Conservation (phyloP, 2,888 invertebrate species). For the Monoplex corrugatus region DNA sequence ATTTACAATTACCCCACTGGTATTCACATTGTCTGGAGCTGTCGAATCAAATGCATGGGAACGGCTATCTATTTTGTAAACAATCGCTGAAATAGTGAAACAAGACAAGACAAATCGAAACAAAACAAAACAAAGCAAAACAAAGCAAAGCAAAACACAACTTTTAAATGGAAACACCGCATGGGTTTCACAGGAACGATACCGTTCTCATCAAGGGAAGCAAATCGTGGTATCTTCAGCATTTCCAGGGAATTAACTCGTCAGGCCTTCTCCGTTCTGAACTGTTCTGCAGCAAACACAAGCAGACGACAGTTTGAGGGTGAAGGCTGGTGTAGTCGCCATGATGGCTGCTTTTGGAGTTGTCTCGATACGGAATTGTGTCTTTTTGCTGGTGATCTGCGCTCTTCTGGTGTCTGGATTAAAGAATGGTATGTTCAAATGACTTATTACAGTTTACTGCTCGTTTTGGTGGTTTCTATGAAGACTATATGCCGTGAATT, state of each 20-base stretch:
- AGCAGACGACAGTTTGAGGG: neutral
- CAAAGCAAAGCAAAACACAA: no score
- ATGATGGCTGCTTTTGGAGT: conserved; percentile 33
- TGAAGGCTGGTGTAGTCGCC: conserved; percentile 24
- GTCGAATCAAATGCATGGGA: no score
- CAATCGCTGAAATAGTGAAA: no score
- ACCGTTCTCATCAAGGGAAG: neutral
- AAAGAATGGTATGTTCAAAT: conserved; percentile 18
- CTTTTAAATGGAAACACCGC: neutral
- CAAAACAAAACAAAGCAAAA: no score
- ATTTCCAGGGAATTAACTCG: conserved; percentile 13
- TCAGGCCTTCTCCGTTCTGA: no score
- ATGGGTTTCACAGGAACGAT: neutral
- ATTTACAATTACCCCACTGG: no score
- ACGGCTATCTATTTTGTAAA: no score
- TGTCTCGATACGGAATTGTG: neutral
- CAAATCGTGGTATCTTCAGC: neutral
- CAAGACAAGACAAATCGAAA: no score
- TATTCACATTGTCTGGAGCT: no score
- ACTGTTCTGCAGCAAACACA: neutral
- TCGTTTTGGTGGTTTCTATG: no score
- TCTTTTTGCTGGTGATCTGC: neutral
- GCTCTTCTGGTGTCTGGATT: neutral
- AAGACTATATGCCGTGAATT: neutral
- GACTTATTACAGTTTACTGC: no score